Percentiles rank a stretch among this genome's conserved stretches.
phyloP scores from a whole-genome alignment of 2,888 invertebrate genomes.

The Acrocera orbiculus region DNA sequence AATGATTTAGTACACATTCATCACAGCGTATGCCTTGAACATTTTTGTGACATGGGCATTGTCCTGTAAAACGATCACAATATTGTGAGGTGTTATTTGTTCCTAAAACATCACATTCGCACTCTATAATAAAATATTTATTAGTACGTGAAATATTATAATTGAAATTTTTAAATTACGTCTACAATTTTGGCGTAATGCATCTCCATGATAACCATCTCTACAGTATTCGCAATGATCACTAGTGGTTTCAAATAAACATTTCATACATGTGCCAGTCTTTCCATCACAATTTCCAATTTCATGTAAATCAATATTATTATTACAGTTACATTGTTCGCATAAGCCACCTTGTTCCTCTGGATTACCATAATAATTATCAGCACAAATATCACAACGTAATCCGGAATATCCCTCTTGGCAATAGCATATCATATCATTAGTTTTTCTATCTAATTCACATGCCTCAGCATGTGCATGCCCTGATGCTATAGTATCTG shows the following conservation, averaged over 20 bases:
- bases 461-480: slow-evolving; percentile 83
- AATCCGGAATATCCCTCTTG: slow-evolving; percentile 70
- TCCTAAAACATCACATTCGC: slow-evolving; percentile 77
- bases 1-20: slow-evolving; percentile 75
- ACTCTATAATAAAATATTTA: no score
- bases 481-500: slow-evolving; percentile 64
- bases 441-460: slow-evolving; percentile 60
- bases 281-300: slow-evolving; percentile 83
- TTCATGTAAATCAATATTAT: slow-evolving; percentile 70
- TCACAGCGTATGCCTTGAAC: slow-evolving; percentile 82
- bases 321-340: slow-evolving; percentile 75
- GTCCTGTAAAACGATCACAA: slow-evolving; percentile 72
- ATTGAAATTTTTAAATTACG: slow-evolving; percentile 33
- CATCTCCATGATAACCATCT: slow-evolving; percentile 79
- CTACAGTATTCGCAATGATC: slow-evolving; percentile 80
- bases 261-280: slow-evolving; percentile 81
- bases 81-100: slow-evolving; percentile 56
- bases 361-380: slow-evolving; percentile 91
- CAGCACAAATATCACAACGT: slow-evolving; percentile 82
- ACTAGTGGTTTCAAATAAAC: slow-evolving; percentile 84
- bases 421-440: slow-evolving; percentile 83
- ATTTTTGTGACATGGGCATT: slow-evolving; percentile 89
- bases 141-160: no score
- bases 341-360: slow-evolving; percentile 68
- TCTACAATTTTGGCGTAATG: slow-evolving; percentile 56